Percentiles rank a stretch among this genome's conserved stretches.
phyloP scores from a whole-genome alignment of 2,888 invertebrate genomes.

The Serrognathus titanus region DNA sequence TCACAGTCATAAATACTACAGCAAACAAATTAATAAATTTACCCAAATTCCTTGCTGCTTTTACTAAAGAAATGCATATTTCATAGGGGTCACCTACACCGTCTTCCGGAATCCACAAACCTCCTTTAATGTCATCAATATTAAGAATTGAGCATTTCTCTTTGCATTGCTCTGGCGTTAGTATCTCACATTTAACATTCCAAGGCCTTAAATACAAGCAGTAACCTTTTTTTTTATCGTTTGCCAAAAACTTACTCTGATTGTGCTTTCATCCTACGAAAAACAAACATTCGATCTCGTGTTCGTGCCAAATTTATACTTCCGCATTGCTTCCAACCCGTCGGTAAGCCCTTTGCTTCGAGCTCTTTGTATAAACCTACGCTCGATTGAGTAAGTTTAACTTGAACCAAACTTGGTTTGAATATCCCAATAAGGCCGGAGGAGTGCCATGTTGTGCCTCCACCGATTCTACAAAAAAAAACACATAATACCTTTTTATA shows the following conservation, averaged over 20 bases:
- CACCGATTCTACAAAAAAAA: constrained; percentile 67
- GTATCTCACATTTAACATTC: constrained; percentile 78
- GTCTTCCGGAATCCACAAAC: constrained; percentile 90
- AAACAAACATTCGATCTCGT: constrained; percentile 80
- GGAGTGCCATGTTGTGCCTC: constrained; percentile 78
- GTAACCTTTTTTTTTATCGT: not conserved
- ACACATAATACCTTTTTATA: not conserved
- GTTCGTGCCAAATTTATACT: constrained; percentile 82
- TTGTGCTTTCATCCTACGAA: constrained; percentile 80
- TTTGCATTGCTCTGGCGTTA: constrained; percentile 73
- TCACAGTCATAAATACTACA: no score
- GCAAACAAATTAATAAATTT: constrained; percentile 3
- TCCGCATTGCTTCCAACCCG: constrained; percentile 91
- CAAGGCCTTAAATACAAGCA: constrained; percentile 56
- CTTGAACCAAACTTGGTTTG: constrained; percentile 78
- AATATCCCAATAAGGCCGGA: constrained; percentile 82
- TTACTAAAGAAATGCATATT: constrained; percentile 68
- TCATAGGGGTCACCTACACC: constrained; percentile 85
- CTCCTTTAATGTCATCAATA: constrained; percentile 80
- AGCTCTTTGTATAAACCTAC: constrained; percentile 69
- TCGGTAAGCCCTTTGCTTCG: constrained; percentile 66
- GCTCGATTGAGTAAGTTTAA: constrained; percentile 76
- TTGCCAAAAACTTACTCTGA: constrained; percentile 61
- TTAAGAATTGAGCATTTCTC: constrained; percentile 75
- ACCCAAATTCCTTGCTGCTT: constrained; percentile 68